Percentiles rank a stretch among this genome's conserved stretches.
Evolutionary conservation across 2,113 vertebrate genomes (phyloP).

Genomic region (Chaetorhynchus papuensis): DNA sequence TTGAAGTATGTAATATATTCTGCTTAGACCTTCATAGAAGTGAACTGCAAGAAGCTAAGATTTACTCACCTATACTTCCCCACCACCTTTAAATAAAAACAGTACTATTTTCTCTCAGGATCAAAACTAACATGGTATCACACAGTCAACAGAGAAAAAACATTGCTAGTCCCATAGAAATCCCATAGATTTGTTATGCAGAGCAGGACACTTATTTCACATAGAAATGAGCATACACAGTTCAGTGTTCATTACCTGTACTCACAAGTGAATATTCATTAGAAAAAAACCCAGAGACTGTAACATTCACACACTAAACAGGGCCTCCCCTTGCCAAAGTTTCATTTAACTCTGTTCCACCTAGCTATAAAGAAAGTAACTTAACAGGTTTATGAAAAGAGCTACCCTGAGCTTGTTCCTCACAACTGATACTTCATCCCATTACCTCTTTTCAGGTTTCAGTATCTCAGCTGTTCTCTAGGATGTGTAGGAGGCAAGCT

Average conservation of each 20-base stretch:
- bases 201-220: not conserved
- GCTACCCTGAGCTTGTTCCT: not conserved
- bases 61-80: not conserved
- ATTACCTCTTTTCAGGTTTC: not conserved
- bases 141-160: not conserved
- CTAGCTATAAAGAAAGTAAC: not conserved
- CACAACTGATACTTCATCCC: not conserved
- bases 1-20: not conserved
- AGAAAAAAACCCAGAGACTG: rapidly evolving
- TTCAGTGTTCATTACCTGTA: not conserved
- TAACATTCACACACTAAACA: not conserved
- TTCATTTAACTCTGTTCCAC: not conserved
- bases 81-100: not conserved
- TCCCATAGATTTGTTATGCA: not conserved
- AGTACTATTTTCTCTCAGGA: not conserved
- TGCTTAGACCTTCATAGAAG: not conserved
- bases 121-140: not conserved
- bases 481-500: not conserved
- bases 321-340: not conserved
- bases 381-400: not conserved
- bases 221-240: not conserved
- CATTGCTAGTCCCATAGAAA: not conserved
- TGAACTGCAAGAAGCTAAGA: not conserved
- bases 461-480: not conserved
- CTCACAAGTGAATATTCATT: not conserved